Conservation (phyloP, 2,888 invertebrate species). For the Drosophila pegasa region DNA sequence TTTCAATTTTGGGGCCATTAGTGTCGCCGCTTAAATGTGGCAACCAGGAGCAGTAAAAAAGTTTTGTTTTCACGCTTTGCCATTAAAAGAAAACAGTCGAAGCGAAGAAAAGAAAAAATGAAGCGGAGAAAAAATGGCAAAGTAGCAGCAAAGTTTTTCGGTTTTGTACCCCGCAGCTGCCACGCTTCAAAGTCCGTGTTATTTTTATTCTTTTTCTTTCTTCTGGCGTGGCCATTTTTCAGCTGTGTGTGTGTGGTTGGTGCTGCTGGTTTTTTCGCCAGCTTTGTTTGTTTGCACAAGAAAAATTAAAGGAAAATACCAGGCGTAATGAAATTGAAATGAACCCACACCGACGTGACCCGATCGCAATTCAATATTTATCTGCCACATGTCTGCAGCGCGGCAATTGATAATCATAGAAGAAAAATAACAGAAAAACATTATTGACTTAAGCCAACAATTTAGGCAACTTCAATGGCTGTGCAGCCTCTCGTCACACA, state of each 20-base stretch:
- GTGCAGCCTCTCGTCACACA: slow-evolving; percentile 3
- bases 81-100: slow-evolving; percentile 61
- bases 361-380: slow-evolving; percentile 32
- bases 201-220: slow-evolving; percentile 6
- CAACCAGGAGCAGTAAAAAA: slow-evolving; percentile 43
- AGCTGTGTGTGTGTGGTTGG: slow-evolving; percentile 50
- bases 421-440: background rate
- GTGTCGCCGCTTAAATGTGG: slow-evolving; percentile 70
- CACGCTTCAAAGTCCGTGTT: background rate
- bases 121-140: slow-evolving; percentile 23
- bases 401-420: background rate
- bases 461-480: background rate
- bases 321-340: slow-evolving; percentile 60
- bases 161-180: slow-evolving; percentile 39
- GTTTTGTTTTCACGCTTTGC: slow-evolving; percentile 72
- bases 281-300: slow-evolving; percentile 59
- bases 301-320: slow-evolving; percentile 72
- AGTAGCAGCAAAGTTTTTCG: slow-evolving; percentile 56
- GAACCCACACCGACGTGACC: slow-evolving; percentile 9
- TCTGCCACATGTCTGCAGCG: slow-evolving; percentile 19
- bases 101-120: slow-evolving; percentile 21
- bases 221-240: slow-evolving; percentile 43
- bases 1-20: slow-evolving; percentile 77
- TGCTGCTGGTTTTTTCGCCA: slow-evolving; percentile 16
- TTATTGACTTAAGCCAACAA: background rate